These are phyloP conservation scores for Euphonia xanthogaster DNA, from an alignment of 2,797 vertebrate genomes.

Conservation along the genomic window DNA sequence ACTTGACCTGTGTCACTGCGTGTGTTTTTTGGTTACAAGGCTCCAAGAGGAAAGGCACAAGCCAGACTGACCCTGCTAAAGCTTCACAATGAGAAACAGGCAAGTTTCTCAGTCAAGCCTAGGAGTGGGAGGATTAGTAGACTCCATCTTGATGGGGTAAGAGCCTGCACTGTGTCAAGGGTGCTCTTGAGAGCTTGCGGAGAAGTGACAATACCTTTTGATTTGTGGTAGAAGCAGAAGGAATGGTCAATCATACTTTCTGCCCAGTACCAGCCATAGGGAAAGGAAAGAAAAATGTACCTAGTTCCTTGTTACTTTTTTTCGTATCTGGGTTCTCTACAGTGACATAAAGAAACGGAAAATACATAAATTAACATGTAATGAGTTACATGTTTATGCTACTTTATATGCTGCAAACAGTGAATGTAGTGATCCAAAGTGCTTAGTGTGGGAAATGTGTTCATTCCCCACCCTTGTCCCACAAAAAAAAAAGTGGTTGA, in stretches of 20 bases:
- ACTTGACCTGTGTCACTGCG: not conserved
- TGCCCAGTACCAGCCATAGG: not conserved
- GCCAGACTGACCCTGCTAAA: not conserved
- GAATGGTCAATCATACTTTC: not conserved
- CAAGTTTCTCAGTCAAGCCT: not conserved
- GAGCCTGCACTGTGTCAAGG: not conserved
- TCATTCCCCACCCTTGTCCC: not conserved
- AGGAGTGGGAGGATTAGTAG: not conserved
- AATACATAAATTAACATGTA: fast-evolving
- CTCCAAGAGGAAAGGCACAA: not conserved
- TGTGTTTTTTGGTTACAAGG: not conserved
- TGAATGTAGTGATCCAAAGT: not conserved
- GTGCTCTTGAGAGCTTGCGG: not conserved
- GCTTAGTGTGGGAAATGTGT: not conserved
- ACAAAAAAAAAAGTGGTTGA: not conserved
- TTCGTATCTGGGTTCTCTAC: not conserved
- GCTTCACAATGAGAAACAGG: not conserved
- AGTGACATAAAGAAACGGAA: not conserved
- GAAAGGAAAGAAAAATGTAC: not conserved
- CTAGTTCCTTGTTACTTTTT: fast-evolving
- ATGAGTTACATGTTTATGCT: not conserved
- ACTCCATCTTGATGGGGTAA: not conserved
- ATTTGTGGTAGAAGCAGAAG: not conserved
- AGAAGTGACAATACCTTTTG: not conserved
- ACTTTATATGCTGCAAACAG: not conserved